Conservation (phyloP, 2,888 invertebrate genomes). For the Polietes domitor region DNA sequence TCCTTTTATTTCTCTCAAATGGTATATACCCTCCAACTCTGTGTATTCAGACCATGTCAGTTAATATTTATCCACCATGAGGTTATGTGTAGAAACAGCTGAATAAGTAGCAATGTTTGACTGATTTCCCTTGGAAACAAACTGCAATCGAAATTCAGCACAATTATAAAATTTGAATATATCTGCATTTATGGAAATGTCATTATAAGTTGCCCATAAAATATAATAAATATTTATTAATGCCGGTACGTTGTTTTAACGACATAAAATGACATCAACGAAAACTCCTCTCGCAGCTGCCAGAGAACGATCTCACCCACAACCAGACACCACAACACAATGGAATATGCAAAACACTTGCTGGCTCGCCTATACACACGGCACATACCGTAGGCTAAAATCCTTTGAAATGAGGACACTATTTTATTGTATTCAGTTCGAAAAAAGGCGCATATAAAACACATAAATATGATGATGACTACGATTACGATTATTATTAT, state of each 20-base stretch:
- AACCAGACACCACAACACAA: background rate
- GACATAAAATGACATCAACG: background rate
- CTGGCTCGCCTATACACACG: background rate
- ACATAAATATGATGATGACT: conserved; percentile 42
- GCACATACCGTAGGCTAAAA: background rate
- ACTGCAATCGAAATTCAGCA: too few relatives aligned
- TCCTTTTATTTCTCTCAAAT: too few relatives aligned
- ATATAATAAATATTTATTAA: conserved; percentile 16
- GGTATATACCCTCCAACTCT: too few relatives aligned
- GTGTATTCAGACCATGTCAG: too few relatives aligned
- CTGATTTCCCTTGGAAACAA: too few relatives aligned
- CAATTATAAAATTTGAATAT: too few relatives aligned
- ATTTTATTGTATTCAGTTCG: background rate
- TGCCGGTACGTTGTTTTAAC: background rate
- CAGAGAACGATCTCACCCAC: background rate
- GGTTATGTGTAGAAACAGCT: too few relatives aligned
- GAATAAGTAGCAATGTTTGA: too few relatives aligned
- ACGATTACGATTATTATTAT: conserved; percentile 23
- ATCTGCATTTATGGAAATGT: background rate
- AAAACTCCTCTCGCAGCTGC: background rate
- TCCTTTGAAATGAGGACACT: background rate
- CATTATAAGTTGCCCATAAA: background rate
- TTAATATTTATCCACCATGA: too few relatives aligned
- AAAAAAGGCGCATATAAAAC: conserved; percentile 16
- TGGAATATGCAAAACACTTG: background rate